Percentiles rank a stretch among this genome's conserved stretches.
Conservation (phyloP, 2,113 vertebrate species). For the Albula glossodonta region DNA sequence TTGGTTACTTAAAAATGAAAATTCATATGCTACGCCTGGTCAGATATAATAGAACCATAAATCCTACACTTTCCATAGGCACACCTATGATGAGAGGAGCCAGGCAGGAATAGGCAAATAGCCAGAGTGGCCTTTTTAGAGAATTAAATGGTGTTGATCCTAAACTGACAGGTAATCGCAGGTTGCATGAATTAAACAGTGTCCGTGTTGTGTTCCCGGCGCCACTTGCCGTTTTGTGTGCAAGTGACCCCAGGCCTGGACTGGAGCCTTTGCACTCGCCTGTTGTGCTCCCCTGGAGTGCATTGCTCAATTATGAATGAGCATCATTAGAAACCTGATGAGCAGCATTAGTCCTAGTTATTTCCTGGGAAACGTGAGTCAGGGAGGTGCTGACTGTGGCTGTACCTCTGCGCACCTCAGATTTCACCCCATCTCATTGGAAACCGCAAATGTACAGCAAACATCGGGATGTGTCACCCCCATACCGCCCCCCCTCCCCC, state of each 20-base stretch:
- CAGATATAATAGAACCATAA: not conserved
- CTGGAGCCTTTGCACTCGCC: slow-evolving; percentile 36
- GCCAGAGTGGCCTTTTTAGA: not conserved
- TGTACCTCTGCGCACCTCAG: slow-evolving; percentile 36
- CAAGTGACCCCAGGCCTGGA: slow-evolving; percentile 50
- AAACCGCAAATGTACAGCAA: not conserved
- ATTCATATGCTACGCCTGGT: not conserved
- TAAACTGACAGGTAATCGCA: slow-evolving; percentile 61
- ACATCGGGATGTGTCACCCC: not conserved
- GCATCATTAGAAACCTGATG: slow-evolving; percentile 73
- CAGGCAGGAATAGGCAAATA: not conserved
- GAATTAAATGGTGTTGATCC: slow-evolving; percentile 58
- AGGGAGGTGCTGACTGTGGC: slow-evolving; percentile 45
- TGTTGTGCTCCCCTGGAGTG: slow-evolving; percentile 50
- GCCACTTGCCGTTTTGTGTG: slow-evolving; percentile 60
- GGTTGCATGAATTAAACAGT: slow-evolving; percentile 62
- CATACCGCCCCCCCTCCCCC: not conserved
- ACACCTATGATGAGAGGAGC: not conserved
- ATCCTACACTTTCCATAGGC: not conserved
- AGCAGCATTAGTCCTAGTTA: slow-evolving; percentile 48
- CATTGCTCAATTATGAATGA: slow-evolving; percentile 67
- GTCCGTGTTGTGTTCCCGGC: slow-evolving; percentile 38
- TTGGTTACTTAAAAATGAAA: not conserved
- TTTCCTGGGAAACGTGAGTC: slow-evolving; percentile 52
- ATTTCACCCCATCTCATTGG: slow-evolving; percentile 50